Evolutionary conservation across 1,140 invertebrate genomes (phyloP), one percentile per base, ranked within the genome.

Genomic region (Thalassaphorura encarpata): DNA sequence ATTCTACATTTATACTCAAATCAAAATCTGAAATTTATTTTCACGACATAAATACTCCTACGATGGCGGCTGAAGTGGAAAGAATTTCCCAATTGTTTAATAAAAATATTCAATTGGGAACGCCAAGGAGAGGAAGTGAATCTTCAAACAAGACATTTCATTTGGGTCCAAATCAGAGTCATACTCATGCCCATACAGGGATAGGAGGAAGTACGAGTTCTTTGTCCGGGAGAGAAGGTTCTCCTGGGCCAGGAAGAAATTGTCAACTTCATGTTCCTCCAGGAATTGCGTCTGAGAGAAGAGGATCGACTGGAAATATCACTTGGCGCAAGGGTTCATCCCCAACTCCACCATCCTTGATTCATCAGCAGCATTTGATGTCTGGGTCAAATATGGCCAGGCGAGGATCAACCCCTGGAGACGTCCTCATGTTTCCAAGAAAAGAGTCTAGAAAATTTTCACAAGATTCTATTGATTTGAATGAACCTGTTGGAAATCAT

Each of bases 401-500:
- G 18, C 54, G 63, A 23, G 63, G 63, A 16, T 62, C 60, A 3
- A 65, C 60, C n/a, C 63, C 63, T 13, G 63, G 63, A 42, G 63
- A 65, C 23, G 31, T 62, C 5, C 47, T 57, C 11, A 11, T 61
- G 0, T 58, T 60, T 36, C 60, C 60, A 6, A 58, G 27, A 13
- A 53, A 55, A 39, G 60, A 62, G 29, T 62, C 62, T 1, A 39
- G 65, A 24, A 67, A 66, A 49, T 67, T 67, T 39, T 67, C 66
- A 1, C 62, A 60, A n/a, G 66, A 67, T 46, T 67, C 66, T 11
- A 63, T 67, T 46, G 66, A 67, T 21, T 27, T 66, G 15, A 63
- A 60, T 54, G 54, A 59, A 50, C 48, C 49, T 1, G 24, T 54
- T 18, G 33, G 23, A 5, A 43, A 19, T n/a, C 16, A 40, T 3